Evolutionary conservation across 2,113 vertebrate genomes (phyloP).

Genomic region (Dendrocopos noguchii): DNA sequence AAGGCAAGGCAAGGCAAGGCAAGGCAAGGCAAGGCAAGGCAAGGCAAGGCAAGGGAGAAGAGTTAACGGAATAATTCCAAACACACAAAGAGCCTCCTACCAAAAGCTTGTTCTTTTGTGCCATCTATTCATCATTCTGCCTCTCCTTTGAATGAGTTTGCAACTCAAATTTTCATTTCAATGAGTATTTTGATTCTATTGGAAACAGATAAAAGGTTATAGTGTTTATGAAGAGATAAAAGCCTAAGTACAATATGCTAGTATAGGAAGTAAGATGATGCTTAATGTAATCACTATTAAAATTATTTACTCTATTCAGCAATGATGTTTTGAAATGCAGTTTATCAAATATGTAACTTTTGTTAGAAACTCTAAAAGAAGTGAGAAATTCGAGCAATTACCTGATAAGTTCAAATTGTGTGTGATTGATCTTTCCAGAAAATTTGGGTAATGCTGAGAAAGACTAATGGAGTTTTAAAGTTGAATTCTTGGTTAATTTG

Average conservation of each 20-base stretch:
- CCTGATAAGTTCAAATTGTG: background rate
- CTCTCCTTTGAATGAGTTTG: background rate
- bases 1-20: no score
- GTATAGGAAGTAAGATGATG: background rate
- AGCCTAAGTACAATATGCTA: background rate
- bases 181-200: background rate
- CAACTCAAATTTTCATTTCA: background rate
- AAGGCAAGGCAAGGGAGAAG: background rate
- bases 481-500: background rate
- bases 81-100: background rate
- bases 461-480: background rate
- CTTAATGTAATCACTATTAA: background rate
- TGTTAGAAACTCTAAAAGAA: background rate
- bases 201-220: background rate
- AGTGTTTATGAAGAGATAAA: background rate
- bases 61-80: conserved; percentile 24
- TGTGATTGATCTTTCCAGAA: background rate
- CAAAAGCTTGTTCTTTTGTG: background rate
- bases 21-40: no score
- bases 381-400: background rate
- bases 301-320: background rate
- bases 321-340: background rate
- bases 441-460: background rate
- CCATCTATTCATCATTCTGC: background rate
- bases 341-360: background rate